Conservation (phyloP, 1,140 invertebrate species). For the Drosophila sechellia region DNA sequence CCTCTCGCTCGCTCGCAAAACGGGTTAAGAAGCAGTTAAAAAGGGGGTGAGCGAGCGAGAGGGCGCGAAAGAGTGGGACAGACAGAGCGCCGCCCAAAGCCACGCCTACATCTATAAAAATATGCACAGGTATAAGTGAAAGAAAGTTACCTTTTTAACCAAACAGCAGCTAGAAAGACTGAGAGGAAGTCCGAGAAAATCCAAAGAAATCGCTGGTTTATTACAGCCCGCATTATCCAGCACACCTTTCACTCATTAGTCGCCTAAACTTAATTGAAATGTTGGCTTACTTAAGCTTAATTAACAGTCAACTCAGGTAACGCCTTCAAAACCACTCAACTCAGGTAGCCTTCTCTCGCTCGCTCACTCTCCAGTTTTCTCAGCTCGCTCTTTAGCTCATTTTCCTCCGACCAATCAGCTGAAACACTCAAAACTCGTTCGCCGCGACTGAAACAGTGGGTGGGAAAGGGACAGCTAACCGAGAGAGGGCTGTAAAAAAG, state of each 20-base stretch:
- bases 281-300: slow-evolving; percentile 64
- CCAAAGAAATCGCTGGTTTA: neutral
- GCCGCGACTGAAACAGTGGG: slow-evolving; percentile 32
- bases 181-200: slow-evolving; percentile 6
- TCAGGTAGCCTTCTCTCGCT: slow-evolving; percentile 32
- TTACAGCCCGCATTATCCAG: neutral
- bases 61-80: slow-evolving; percentile 40
- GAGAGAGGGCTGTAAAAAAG: slow-evolving; percentile 40
- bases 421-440: slow-evolving; percentile 71
- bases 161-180: slow-evolving; percentile 43
- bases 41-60: slow-evolving; percentile 41
- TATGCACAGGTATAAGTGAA: slow-evolving; percentile 31
- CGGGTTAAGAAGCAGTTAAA: slow-evolving; percentile 57
- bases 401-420: slow-evolving; percentile 50
- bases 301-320: slow-evolving; percentile 65
- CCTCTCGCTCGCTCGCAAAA: slow-evolving; percentile 46
- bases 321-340: slow-evolving; percentile 57
- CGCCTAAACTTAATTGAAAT: slow-evolving; percentile 59
- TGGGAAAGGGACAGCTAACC: slow-evolving; percentile 47
- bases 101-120: slow-evolving; percentile 62
- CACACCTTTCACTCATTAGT: slow-evolving; percentile 29
- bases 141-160: slow-evolving; percentile 61
- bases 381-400: slow-evolving; percentile 35
- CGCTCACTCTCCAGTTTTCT: slow-evolving; percentile 17
- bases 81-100: slow-evolving; percentile 70